Conservation (phyloP, 2,113 vertebrate species). For the Indicator indicator region DNA sequence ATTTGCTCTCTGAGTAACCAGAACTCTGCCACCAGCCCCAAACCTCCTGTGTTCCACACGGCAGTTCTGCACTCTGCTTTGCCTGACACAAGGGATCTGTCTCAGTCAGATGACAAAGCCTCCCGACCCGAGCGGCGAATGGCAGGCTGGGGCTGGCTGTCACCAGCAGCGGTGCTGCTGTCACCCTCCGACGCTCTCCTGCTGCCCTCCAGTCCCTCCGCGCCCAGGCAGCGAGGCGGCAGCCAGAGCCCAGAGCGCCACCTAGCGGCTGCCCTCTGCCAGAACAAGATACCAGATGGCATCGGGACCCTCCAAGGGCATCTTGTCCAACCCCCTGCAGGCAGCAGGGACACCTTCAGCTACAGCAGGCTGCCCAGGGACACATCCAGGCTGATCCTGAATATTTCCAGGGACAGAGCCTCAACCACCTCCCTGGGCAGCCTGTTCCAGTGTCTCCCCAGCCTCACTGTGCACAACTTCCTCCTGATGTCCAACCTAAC, state of each 20-base stretch:
- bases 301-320: no score
- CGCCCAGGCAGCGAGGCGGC: not conserved
- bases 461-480: no score
- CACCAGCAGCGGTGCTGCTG: not conserved
- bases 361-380: no score
- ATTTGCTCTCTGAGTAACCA: conserved; percentile 40
- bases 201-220: not conserved
- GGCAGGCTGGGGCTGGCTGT: not conserved
- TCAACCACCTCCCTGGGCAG: no score
- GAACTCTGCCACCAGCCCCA: conserved; percentile 6
- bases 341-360: no score
- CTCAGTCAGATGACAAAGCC: conserved; percentile 60
- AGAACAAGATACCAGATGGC: not conserved
- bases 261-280: conserved; percentile 46
- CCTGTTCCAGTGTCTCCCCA: no score
- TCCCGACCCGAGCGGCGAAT: conserved; percentile 7
- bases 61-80: conserved; percentile 15
- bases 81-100: conserved; percentile 66
- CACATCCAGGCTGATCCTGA: no score
- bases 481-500: no score
- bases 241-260: conserved; percentile 31
- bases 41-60: conserved; percentile 56
- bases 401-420: no score
- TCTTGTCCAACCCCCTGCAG: no score
- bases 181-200: not conserved